Percentiles rank a stretch among this genome's conserved stretches.
Evolutionary conservation across 1,140 invertebrate species (phyloP).

Genomic region (Daktulosphaira vitifoliae): DNA sequence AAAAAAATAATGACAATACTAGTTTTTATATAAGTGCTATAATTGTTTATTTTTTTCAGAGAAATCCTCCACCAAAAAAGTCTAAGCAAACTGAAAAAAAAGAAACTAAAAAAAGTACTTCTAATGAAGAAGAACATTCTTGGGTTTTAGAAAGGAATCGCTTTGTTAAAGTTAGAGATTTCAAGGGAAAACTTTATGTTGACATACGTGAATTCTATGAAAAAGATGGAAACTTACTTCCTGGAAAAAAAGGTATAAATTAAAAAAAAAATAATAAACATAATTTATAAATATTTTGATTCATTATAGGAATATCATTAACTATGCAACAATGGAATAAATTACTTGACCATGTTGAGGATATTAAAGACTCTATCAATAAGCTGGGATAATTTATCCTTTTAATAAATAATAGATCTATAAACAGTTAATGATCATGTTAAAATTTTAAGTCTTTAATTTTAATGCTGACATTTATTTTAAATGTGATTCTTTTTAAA

Average conservation of each 20-base stretch:
- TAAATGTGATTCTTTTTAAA: no score
- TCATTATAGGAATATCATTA: conserved; percentile 35
- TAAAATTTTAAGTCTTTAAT: no score
- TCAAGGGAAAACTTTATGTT: conserved; percentile 48
- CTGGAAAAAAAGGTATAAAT: conserved; percentile 51
- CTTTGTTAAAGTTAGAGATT: conserved; percentile 50
- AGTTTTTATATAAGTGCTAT: no score
- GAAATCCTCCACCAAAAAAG: conserved; percentile 33
- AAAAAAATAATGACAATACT: no score
- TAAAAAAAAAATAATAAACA: neutral
- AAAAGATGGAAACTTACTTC: conserved; percentile 48
- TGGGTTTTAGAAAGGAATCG: conserved; percentile 47
- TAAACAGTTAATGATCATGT: no score
- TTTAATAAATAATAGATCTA: no score
- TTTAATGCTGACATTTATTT: no score
- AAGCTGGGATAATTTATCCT: conserved; percentile 11
- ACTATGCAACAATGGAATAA: conserved; percentile 36
- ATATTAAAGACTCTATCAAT: conserved; percentile 35
- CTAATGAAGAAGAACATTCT: conserved; percentile 40
- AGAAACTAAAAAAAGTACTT: neutral
- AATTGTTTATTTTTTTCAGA: conserved; percentile 11
- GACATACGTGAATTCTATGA: conserved; percentile 54
- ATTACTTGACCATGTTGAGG: conserved; percentile 33
- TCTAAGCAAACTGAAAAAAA: neutral
- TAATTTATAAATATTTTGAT: neutral